Conservation (phyloP, 2,797 vertebrate species). For the Naso thynnoides region DNA sequence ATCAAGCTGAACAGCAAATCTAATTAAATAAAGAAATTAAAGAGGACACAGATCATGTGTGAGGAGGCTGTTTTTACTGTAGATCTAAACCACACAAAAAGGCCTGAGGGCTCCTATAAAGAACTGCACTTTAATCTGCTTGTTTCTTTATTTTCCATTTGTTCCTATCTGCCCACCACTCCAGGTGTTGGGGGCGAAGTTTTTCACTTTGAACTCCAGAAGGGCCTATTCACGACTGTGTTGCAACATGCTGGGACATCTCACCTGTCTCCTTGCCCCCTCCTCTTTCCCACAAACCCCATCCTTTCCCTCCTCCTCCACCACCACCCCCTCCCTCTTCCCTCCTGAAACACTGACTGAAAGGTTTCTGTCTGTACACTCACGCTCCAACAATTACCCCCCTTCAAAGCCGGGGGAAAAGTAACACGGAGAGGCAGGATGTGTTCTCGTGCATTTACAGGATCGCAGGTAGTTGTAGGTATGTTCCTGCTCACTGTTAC, state of each 20-base stretch:
- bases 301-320: conserved; percentile 10
- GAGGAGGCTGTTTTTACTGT: not conserved
- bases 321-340: conserved; percentile 8
- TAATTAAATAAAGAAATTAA: conserved; percentile 19
- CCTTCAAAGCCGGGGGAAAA: conserved; percentile 45
- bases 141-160: conserved; percentile 28
- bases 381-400: conserved; percentile 51
- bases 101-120: conserved; percentile 33
- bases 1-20: conserved; percentile 12
- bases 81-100: not conserved
- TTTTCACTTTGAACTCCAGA: conserved; percentile 81
- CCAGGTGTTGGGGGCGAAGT: conserved; percentile 74
- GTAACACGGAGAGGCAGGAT: conserved; percentile 44
- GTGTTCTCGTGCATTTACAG: conserved; percentile 48
- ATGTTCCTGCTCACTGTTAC: conserved; percentile 15
- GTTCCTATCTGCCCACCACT: conserved; percentile 39
- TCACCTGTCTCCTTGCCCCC: conserved; percentile 57
- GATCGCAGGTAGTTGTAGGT: conserved; percentile 17
- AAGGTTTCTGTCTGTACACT: conserved; percentile 31
- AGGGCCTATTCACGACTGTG: conserved; percentile 62
- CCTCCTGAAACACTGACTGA: conserved; percentile 34
- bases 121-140: conserved; percentile 47
- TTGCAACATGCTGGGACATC: conserved; percentile 70
- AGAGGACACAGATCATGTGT: conserved; percentile 3
- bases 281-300: conserved; percentile 28